Base-by-base conservation (phyloP, 2,888 invertebrate genomes). In the Hypolimnas misippus region DNA sequence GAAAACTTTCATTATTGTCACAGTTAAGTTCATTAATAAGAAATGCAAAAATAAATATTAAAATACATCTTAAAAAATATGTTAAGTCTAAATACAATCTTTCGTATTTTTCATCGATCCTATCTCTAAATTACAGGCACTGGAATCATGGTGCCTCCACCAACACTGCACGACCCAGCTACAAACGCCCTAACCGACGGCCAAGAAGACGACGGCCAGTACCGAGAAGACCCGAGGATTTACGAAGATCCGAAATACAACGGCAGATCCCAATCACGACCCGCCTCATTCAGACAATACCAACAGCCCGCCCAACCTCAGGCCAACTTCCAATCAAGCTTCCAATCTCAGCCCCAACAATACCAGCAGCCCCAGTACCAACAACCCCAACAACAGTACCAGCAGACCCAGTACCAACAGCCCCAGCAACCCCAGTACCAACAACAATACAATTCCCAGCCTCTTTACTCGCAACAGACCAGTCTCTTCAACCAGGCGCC, bases 181-280 rank as follows among this genome's bases (percentile, higher is more conserved):
- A 81, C 87, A 38, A 93, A 93, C 76, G 89, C 92, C 0, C 78
- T 92, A 33, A 92, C 92, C 6, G 94, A 94, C 42, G 93, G 94
- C 66, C 95, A 96, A 77, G 94, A 96, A 76, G 97, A 97, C 76
- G 97, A 97, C 77, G 97, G 97, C 0, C 97, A 97, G 76, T 97
- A 97, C 84, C 93, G 96, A 50, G 97, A 97, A 79, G 97, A 97
- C 81, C 97, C 97, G 0, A 93, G 94, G 65, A 93, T 96, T 65
- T 97, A 97, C 87, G 95, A 96, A 82, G 94, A 95, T 76, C 94
- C 95, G 7, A 93, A 93, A 70, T 94, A 93, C 86, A 94, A 83
- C 82, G 86, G 78, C 75, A 82, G 73, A 68, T 76, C 75, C 63
- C 82, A 69, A 59, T 65, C 74, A 58, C 76, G 81, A 62, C 83